phyloP scores from a whole-genome alignment of 2,888 invertebrate species.

The Hipparchia semele region DNA sequence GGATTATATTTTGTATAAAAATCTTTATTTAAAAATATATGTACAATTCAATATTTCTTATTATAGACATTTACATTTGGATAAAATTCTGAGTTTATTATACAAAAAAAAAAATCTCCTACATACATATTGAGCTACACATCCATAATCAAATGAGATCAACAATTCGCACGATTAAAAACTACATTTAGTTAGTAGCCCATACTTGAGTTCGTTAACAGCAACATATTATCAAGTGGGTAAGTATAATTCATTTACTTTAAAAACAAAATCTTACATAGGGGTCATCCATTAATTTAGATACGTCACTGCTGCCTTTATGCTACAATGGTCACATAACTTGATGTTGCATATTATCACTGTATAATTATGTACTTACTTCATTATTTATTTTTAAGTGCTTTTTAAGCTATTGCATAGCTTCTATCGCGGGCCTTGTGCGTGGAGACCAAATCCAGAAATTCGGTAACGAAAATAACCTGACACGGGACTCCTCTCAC shows the following conservation, averaged over 20 bases:
- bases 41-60: slow-evolving; percentile 73
- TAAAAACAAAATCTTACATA: neutral
- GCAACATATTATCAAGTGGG: slow-evolving; percentile 1
- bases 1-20: slow-evolving; percentile 67
- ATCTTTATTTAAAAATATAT: slow-evolving; percentile 78
- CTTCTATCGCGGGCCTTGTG: too few species aligned
- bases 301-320: neutral
- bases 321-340: too few species aligned
- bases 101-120: slow-evolving; percentile 64
- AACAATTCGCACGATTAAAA: slow-evolving; percentile 71
- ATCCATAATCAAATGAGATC: slow-evolving; percentile 80
- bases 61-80: slow-evolving; percentile 70
- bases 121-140: slow-evolving; percentile 78
- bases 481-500: too few species aligned
- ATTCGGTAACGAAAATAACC: too few species aligned
- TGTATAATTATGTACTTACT: too few species aligned
- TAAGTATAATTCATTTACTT: slow-evolving; percentile 6
- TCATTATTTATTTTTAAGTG: too few species aligned
- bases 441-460: too few species aligned
- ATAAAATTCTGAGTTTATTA: slow-evolving; percentile 64
- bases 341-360: too few species aligned
- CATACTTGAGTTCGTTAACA: slow-evolving; percentile 16
- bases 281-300: slow-evolving; percentile 2
- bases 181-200: slow-evolving; percentile 38
- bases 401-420: too few species aligned